Evolutionary conservation across 2,113 vertebrate species (phyloP), one percentile per base, ranked within the genome.

Genomic region (Aleadryas rufinucha): DNA sequence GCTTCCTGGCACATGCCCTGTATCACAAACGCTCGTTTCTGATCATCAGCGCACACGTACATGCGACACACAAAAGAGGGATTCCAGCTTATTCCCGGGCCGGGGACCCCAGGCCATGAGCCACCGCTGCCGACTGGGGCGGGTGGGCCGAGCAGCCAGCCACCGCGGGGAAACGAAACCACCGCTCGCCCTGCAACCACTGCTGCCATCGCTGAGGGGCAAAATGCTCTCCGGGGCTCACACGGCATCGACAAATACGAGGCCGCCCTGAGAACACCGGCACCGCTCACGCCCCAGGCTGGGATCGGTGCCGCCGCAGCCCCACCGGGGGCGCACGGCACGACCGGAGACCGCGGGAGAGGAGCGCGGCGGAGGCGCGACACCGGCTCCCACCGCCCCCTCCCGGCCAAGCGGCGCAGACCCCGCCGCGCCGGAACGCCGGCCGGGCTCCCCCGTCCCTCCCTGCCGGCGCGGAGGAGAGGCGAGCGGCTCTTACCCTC

Each of bases 401-500:
- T 87, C 64, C 65, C 49, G 69, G 47, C 35, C 64, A 52, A 30
- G 26, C 44, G 23, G 39, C 44, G 22, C 19, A 21, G 63, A 39
- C 45, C 63, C 42, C 60, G 21, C 83, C 11, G 71, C 45, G 50
- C 37, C 45, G 7, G 33, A 81, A 31, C 49, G 23, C 31, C 21
- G 28, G 18, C 19, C 13, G 4, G 21, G 47, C 27, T 76, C 7
- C 16, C 54, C 44, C 41, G 52, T 65, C 12, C 42, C 53, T 53
- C 19, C 54, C 22, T 7, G 16, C 19, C 11, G 30, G 39, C 31
- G 41, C 59, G n/a, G 39, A 20, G n/a, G 39, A 20, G 4, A 35
- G 19, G 47, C 12, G 47, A 13, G n/a, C 20, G 41, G 18, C 74
- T 97, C 98, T 98, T 97, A 99, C 99, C 99, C 93, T 99, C 99